Base-by-base conservation (phyloP, 2,797 vertebrate genomes). In the Xenentodon cancila region DNA sequence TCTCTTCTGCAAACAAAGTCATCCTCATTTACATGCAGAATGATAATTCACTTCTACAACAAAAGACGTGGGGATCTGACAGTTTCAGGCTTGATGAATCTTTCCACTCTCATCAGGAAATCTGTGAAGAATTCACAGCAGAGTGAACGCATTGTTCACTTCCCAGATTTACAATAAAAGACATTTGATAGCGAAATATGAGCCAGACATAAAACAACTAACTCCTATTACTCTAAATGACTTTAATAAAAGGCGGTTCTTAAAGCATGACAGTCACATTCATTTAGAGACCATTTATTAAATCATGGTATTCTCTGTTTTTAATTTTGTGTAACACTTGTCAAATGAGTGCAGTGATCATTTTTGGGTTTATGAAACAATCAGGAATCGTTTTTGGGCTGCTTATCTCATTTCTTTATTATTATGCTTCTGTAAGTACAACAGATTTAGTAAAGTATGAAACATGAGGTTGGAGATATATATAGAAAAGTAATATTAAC, bases 101-200 rank as follows among this genome's bases (percentile, higher is more conserved):
- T 85, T 81, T 71, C 64, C 22, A 72, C 54, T 44, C 64, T 77
- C 72, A 57, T 79, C 69, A 68, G 63, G 69, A 64, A 73, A 66
- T 84, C 69, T 72, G 56, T 46, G 42, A 78, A 82, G 75, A 47
- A 76, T 75, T 86, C 74, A 73, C 57, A 75, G 62, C 44, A 20
- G 68, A 81, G 64, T 59, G 65, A 57, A 48, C 76, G 64, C 64
- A 68, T 71, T 79, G 66, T 81, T 87, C 57, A 66, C 81, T 79
- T 79, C 53, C 46, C 72, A 60, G 53, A 55, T 61, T 37, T 54
- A 46, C 49, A 75, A 60, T 59, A 60, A 74, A 71, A 46, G 74
- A 45, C 58, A 50, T 47, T 79, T 71, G 70, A 76, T 57, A 53
- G 49, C 80, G 68, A 37, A 82, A 64, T 59, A 43, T 66, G 65